Evolutionary conservation across 2,113 vertebrate genomes (phyloP).

Genomic region (Scalopus aquaticus): DNA sequence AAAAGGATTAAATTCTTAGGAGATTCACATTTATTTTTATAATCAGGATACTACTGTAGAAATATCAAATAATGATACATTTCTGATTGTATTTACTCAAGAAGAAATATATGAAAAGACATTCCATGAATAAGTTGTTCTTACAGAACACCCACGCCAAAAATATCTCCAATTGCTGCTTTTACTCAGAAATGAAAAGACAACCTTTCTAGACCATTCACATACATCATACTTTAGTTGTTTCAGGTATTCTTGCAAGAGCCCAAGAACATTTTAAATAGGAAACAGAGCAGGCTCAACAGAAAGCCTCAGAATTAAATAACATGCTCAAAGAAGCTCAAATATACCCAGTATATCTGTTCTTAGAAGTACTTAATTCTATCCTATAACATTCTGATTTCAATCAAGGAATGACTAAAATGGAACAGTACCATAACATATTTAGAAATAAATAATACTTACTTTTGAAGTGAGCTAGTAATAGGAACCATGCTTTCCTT

Average conservation of each 20-base stretch:
- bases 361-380: slow-evolving; percentile 40
- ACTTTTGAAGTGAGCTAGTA: slow-evolving; percentile 87
- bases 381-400: not conserved
- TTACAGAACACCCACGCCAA: not conserved
- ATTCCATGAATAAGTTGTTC: not conserved
- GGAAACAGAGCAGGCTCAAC: not conserved
- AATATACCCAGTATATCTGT: not conserved
- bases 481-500: slow-evolving; percentile 80
- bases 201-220: not conserved
- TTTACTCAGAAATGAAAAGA: slow-evolving; percentile 22
- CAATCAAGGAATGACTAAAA: not conserved
- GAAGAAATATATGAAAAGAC: not conserved
- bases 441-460: slow-evolving; percentile 60
- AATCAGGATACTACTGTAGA: not conserved
- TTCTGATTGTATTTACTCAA: not conserved
- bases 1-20: not conserved
- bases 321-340: not conserved
- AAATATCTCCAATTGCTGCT: not conserved
- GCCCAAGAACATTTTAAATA: slow-evolving; percentile 36
- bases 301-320: slow-evolving; percentile 22
- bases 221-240: not conserved
- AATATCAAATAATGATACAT: slow-evolving; percentile 2
- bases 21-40: not conserved
- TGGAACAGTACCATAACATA: not conserved
- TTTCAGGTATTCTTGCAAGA: not conserved